Evolutionary conservation across 2,888 invertebrate species (phyloP), one percentile per base, ranked within the genome.

Genomic region (Drosophila aldrichi): DNA sequence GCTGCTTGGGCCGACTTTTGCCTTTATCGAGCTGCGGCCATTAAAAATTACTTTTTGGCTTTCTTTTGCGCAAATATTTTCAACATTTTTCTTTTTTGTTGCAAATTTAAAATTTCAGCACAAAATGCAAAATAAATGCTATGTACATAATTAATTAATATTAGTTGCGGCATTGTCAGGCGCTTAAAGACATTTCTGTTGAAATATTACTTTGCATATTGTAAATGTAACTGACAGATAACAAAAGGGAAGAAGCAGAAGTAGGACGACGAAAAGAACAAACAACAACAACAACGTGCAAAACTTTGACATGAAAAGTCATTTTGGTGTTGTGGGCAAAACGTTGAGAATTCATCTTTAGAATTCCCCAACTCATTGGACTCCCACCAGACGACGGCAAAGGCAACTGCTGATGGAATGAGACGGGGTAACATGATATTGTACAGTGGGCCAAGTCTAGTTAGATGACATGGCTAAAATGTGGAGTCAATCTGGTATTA

Each of bases 341-440:
- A 69, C 57, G 64, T 62, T 58, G 83, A 74, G 86, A 89, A 89
- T 70, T 80, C 78, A 81, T 80, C 77, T 80, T 83, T 82, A 52
- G 68, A 63, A 74, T 83, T 86, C 51, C 18, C 52, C 43, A 58
- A 38, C 56, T 41, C 38, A 40, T 20, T 22, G 70, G 40, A 25
- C 49, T 32, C 20, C 40, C 54, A 43, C 36, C 49, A 43, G 18
- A 29, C 41, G 55, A 29, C 41, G 55, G 29, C 55, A 29, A 32
- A 41, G 32, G 14, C 29, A n/a, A 36, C n/a, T 18, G 41, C 18
- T 10, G 36, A 22, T 29, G 18, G 40, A n/a, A 29, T 25, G 40
- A 12, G 6, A 20, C 7, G 20, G 25, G 8, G 9, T 10, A 9
- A 25, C 12, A 38, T 12, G 25, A 25, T 18, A 10, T 32, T 22